phyloP scores from a whole-genome alignment of 2,113 vertebrate genomes.

The Diphyllodes magnificus region DNA sequence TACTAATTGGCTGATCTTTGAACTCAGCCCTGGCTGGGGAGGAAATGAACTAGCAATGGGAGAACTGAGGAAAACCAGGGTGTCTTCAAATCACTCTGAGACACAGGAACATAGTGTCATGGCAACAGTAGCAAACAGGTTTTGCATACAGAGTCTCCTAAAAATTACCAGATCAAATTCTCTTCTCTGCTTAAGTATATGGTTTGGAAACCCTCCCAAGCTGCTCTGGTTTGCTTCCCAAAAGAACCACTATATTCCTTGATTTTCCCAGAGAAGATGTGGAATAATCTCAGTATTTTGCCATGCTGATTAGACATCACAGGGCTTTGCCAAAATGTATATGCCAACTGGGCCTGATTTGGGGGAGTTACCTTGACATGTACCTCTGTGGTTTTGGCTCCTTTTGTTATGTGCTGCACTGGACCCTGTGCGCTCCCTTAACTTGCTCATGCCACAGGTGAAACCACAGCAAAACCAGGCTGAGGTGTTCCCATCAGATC shows the following conservation, averaged over 20 bases:
- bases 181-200: background rate
- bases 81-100: background rate
- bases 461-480: background rate
- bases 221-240: background rate
- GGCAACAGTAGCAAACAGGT: background rate
- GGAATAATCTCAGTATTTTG: background rate
- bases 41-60: background rate
- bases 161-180: background rate
- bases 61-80: background rate
- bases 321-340: background rate
- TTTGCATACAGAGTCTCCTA: background rate
- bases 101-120: background rate
- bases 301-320: background rate
- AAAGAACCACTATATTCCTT: background rate
- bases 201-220: background rate
- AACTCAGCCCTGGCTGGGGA: background rate
- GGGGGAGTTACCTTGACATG: background rate
- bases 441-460: background rate
- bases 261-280: background rate
- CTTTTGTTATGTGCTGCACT: background rate
- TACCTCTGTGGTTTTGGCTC: background rate
- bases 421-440: background rate
- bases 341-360: background rate
- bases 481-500: background rate
- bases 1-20: background rate